A percentile compares a stretch with the other conserved stretches of the same genome.
These are phyloP conservation scores for Drosophila seguyi DNA, from an alignment of 1,140 invertebrate species.

Conservation along the genomic window DNA sequence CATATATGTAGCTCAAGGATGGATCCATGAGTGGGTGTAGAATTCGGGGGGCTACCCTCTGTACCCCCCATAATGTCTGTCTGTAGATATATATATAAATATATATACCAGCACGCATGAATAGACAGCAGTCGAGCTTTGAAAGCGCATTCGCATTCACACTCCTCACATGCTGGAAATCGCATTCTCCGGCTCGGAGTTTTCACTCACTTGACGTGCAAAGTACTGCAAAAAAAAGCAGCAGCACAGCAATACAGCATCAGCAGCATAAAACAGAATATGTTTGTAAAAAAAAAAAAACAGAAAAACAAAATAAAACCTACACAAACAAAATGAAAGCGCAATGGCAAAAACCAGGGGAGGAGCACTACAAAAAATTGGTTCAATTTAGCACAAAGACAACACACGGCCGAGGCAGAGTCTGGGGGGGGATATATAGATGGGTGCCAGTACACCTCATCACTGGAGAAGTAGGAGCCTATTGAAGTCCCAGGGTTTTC, in stretches of 20 bases:
- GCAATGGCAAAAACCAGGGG: conserved; percentile 48
- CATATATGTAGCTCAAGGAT: conserved; percentile 1
- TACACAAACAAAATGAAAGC: conserved; percentile 75
- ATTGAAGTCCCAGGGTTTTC: conserved; percentile 53
- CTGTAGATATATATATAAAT: neutral
- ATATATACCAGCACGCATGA: conserved; percentile 57
- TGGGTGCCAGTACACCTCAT: conserved; percentile 27
- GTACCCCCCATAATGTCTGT: too few species aligned
- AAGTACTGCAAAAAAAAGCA: conserved; percentile 70
- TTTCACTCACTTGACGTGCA: conserved; percentile 81
- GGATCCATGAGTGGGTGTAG: neutral
- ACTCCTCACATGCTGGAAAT: conserved; percentile 36
- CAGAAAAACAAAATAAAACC: conserved; percentile 42
- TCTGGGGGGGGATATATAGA: conserved; percentile 19
- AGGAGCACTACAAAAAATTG: conserved; percentile 67
- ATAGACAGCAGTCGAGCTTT: conserved; percentile 65
- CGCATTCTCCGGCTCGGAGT: conserved; percentile 50
- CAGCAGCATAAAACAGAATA: conserved; percentile 57
- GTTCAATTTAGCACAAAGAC: conserved; percentile 81
- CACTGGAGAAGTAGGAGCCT: conserved; percentile 56
- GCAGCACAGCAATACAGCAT: conserved; percentile 16
- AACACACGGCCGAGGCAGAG: conserved; percentile 44
- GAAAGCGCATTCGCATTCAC: conserved; percentile 71
- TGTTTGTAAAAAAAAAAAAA: conserved; percentile 49
- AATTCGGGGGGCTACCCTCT: neutral